phyloP scores from a whole-genome alignment of 2,113 vertebrate genomes.

The zebrafish (Danio rerio) region DNA sequence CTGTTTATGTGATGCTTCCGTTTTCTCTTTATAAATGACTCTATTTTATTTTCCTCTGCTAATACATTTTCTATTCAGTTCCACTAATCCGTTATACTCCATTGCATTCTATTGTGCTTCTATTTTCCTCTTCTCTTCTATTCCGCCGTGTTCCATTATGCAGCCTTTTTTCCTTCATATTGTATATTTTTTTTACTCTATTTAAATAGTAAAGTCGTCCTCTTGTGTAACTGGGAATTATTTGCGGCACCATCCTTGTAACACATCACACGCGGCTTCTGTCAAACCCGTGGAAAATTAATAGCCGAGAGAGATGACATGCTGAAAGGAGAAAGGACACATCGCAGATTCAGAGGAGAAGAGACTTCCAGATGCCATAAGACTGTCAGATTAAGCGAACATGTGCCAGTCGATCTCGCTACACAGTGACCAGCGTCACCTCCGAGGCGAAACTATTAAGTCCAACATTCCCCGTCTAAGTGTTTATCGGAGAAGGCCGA shows the following conservation, averaged over 20 bases:
- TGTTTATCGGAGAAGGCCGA: slow-evolving; percentile 91
- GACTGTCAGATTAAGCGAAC: slow-evolving; percentile 92
- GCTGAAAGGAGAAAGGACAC: slow-evolving; percentile 16
- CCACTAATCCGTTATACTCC: neutral
- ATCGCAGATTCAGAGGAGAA: slow-evolving; percentile 11
- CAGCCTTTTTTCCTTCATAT: neutral
- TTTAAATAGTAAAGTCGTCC: neutral
- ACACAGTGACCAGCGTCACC: slow-evolving; percentile 90
- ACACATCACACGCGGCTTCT: neutral
- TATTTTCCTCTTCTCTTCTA: neutral
- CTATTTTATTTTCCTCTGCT: neutral
- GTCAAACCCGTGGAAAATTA: slow-evolving; percentile 26
- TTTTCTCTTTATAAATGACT: neutral
- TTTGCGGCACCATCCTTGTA: neutral
- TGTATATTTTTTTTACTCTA: neutral
- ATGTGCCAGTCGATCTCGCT: slow-evolving; percentile 93
- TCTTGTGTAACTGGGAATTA: slow-evolving; percentile 7
- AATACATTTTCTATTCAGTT: neutral
- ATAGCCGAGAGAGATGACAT: slow-evolving; percentile 17
- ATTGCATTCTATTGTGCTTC: neutral
- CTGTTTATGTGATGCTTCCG: neutral
- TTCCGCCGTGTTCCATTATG: neutral
- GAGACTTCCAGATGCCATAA: slow-evolving; percentile 80
- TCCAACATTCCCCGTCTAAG: slow-evolving; percentile 93
- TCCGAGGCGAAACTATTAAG: slow-evolving; percentile 96